Evolutionary conservation across 2,888 invertebrate species (phyloP).

Genomic region (Agonum fuliginosum): DNA sequence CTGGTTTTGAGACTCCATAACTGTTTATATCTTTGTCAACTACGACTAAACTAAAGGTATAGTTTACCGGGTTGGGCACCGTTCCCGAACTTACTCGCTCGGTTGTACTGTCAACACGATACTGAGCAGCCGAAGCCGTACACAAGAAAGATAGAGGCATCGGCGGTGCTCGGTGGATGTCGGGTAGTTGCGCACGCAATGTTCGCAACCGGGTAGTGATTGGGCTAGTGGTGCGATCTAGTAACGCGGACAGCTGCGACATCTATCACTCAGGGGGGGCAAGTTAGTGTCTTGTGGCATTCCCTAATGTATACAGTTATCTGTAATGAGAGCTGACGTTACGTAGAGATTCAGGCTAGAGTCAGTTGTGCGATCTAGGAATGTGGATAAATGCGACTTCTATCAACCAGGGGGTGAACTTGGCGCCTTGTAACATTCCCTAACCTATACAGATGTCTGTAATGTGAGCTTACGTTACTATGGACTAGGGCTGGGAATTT

Average conservation of each 20-base stretch:
- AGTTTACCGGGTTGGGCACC: constrained; percentile 75
- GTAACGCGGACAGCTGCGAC: constrained; percentile 60
- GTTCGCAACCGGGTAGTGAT: background rate
- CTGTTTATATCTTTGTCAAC: constrained; percentile 69
- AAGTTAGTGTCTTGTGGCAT: too few species aligned
- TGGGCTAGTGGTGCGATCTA: background rate
- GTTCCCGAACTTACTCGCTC: constrained; percentile 78
- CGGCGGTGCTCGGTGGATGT: constrained; percentile 69
- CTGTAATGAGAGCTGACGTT: too few species aligned
- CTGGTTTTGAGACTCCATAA: constrained; percentile 86
- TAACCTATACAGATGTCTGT: too few species aligned
- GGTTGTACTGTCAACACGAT: constrained; percentile 82
- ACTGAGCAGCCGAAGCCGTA: constrained; percentile 77
- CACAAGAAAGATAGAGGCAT: constrained; percentile 66
- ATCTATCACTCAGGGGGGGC: constrained; percentile 66
- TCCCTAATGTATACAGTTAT: too few species aligned
- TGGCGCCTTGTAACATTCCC: too few species aligned
- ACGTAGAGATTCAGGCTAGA: too few species aligned
- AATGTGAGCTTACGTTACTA: too few species aligned
- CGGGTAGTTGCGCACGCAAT: constrained; percentile 71
- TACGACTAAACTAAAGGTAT: constrained; percentile 77
- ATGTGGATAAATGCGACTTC: too few species aligned
- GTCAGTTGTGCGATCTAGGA: too few species aligned
- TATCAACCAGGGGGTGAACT: too few species aligned
- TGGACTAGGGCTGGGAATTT: too few species aligned